phyloP scores from a whole-genome alignment of 1,140 invertebrate genomes.

The Dendroctonus ponderosae region DNA sequence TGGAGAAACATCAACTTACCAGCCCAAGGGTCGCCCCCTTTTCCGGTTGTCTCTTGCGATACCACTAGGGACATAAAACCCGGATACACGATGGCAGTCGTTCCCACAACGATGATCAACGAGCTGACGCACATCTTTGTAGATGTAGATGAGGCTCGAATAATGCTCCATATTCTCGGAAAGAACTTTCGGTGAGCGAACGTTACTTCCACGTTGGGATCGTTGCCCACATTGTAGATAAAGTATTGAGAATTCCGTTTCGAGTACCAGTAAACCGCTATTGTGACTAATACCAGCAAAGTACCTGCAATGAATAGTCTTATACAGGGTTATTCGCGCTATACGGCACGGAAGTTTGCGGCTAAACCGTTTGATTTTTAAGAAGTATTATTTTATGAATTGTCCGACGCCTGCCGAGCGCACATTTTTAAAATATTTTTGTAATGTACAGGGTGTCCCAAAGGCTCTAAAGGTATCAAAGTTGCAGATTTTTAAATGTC shows the following conservation, averaged over 20 bases:
- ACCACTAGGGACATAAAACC: constrained; percentile 36
- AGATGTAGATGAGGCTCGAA: constrained; percentile 3
- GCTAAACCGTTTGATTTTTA: too few species aligned
- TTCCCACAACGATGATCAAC: constrained; percentile 33
- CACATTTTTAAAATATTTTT: too few species aligned
- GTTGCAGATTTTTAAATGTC: too few species aligned
- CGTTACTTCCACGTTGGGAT: constrained; percentile 7
- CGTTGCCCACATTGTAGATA: constrained; percentile 28
- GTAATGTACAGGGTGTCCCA: too few species aligned
- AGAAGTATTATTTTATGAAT: too few species aligned
- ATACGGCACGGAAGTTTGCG: too few species aligned
- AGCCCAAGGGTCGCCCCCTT: constrained; percentile 23
- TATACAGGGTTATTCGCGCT: too few species aligned
- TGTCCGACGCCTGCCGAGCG: too few species aligned
- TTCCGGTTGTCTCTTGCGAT: constrained; percentile 21
- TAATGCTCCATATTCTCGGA: constrained; percentile 17
- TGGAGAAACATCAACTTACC: constrained; percentile 17
- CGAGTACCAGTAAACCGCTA: constrained; percentile 20
- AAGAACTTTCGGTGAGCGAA: constrained; percentile 14
- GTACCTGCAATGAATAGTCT: constrained; percentile 20
- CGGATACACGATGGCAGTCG: constrained; percentile 35
- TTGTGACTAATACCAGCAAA: constrained; percentile 27
- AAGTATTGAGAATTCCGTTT: constrained; percentile 37
- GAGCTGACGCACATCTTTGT: constrained; percentile 17
- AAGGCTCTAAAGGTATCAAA: too few species aligned